phyloP scores from a whole-genome alignment of 1,140 invertebrate genomes.

The Trachymyrmex septentrionalis region DNA sequence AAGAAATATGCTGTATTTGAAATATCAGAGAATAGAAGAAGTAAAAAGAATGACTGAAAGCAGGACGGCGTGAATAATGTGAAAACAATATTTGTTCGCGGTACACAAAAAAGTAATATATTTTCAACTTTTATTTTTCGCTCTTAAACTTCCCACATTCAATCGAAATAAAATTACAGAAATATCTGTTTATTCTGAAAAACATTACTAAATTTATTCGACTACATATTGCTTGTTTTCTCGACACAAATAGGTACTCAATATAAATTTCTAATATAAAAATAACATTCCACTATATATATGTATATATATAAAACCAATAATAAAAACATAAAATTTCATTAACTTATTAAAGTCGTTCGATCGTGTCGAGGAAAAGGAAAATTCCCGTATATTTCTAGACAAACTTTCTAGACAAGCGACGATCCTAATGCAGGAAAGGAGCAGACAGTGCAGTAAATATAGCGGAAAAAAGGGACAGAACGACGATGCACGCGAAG shows the following conservation, averaged over 20 bases:
- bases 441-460: conserved; percentile 14
- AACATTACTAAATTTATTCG: not conserved
- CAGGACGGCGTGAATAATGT: not conserved
- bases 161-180: not conserved
- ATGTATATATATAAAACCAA: not conserved
- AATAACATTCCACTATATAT: not conserved
- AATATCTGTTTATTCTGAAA: not conserved
- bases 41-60: not conserved
- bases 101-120: not conserved
- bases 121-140: not conserved
- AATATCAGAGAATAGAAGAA: not conserved
- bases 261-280: conserved; percentile 9
- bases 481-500: conserved; percentile 9
- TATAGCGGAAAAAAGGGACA: conserved; percentile 40
- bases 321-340: not conserved
- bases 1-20: not conserved
- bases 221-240: not conserved
- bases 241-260: not conserved
- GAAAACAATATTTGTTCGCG: not conserved
- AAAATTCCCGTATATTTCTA: not conserved
- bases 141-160: not conserved
- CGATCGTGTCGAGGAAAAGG: not conserved
- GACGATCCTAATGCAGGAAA: not conserved
- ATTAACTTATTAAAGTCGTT: not conserved
- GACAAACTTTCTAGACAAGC: not conserved